Conservation (phyloP, 2,113 vertebrate species). For the Lucifuga dentata region DNA sequence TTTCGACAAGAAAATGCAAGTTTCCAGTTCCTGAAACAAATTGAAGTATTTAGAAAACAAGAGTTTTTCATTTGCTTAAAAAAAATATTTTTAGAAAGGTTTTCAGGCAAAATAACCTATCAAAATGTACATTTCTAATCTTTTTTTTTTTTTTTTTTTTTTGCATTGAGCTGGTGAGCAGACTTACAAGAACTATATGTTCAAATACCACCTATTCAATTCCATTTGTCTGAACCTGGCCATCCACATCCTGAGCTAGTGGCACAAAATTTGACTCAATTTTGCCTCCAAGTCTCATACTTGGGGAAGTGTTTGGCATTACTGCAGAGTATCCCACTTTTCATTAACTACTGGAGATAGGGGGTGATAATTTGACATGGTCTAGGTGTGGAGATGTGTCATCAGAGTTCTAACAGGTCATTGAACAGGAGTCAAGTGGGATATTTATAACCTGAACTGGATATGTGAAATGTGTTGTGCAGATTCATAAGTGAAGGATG, state of each 20-base stretch:
- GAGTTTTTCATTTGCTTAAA: not conserved
- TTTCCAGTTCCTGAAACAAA: not conserved
- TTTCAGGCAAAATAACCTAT: too few species aligned
- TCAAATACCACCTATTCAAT: not conserved
- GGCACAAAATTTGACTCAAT: constrained; percentile 42
- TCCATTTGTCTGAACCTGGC: constrained; percentile 23
- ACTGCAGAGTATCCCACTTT: not conserved
- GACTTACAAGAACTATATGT: too few species aligned
- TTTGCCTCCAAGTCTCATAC: constrained; percentile 1
- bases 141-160: too few species aligned
- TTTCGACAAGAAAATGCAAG: not conserved
- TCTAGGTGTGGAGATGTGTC: constrained; percentile 8
- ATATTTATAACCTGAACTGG: constrained; percentile 1
- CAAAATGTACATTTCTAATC: too few species aligned
- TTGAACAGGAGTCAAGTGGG: not conserved
- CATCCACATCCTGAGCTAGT: constrained; percentile 10
- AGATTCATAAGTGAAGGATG: constrained; percentile 10
- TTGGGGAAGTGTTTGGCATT: constrained; percentile 15
- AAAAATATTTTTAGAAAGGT: too few species aligned
- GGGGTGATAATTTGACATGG: not conserved
- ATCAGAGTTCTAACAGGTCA: constrained; percentile 9
- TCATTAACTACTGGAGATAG: not conserved
- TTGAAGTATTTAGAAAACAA: not conserved
- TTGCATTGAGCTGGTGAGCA: too few species aligned
- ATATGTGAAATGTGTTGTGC: not conserved